Conservation (phyloP, 2,797 vertebrate genomes). For the Sebastes alutus region DNA sequence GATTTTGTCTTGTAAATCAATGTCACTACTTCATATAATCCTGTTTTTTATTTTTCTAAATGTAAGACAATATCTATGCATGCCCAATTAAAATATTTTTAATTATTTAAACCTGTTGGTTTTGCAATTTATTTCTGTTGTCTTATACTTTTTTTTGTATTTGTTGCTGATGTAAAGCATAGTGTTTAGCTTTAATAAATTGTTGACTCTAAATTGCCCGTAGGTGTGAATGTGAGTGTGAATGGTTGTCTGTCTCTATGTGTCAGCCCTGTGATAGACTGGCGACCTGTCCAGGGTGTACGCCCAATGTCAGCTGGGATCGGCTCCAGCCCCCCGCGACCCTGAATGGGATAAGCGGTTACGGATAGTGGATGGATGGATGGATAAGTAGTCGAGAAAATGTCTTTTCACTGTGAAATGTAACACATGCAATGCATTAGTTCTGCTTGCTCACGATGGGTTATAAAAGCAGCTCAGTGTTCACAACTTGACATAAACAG, state of each 20-base stretch:
- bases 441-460: background rate
- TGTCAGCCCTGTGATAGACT: too few relatives aligned
- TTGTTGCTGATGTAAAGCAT: background rate
- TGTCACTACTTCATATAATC: background rate
- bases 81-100: background rate
- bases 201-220: too few relatives aligned
- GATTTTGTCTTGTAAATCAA: background rate
- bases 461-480: conserved; percentile 19
- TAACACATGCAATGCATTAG: conserved; percentile 22
- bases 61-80: background rate
- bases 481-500: background rate
- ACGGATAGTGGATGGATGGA: too few relatives aligned
- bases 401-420: background rate
- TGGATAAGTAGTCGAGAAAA: too few relatives aligned
- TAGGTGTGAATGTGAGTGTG: too few relatives aligned
- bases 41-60: background rate
- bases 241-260: too few relatives aligned
- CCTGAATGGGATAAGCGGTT: too few relatives aligned
- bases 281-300: too few relatives aligned
- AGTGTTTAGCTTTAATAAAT: background rate
- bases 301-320: too few relatives aligned
- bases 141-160: background rate
- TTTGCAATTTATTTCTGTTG: background rate
- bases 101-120: background rate
- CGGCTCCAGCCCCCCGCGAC: too few relatives aligned